Percentiles rank a stretch among this genome's conserved stretches.
Evolutionary conservation across 2,113 vertebrate genomes (phyloP).

Genomic region (Patagioenas fasciata): DNA sequence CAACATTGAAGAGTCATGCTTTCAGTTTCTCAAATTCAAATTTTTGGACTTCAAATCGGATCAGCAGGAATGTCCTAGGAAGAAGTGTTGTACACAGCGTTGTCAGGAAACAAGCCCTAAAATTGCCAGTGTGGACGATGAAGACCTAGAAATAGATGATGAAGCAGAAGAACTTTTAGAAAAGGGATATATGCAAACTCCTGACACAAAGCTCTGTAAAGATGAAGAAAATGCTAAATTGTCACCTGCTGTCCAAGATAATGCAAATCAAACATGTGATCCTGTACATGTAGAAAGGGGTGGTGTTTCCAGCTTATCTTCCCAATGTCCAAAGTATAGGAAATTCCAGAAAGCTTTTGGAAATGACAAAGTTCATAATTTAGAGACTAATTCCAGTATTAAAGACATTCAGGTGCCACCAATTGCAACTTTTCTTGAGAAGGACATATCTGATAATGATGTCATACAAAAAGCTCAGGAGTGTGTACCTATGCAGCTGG

Average conservation of each 20-base stretch:
- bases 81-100: conserved; percentile 76
- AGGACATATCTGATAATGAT: conserved; percentile 64
- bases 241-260: conserved; percentile 45
- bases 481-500: conserved; percentile 55
- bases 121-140: conserved; percentile 31
- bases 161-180: conserved; percentile 68
- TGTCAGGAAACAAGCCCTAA: conserved; percentile 72
- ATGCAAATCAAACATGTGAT: conserved; percentile 58
- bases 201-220: conserved; percentile 53
- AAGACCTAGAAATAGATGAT: conserved; percentile 57
- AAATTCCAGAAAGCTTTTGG: conserved; percentile 81
- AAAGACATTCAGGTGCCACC: conserved; percentile 71
- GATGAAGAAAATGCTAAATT: conserved; percentile 64
- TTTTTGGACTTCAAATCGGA: conserved; percentile 77
- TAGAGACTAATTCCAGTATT: conserved; percentile 77
- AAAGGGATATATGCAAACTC: conserved; percentile 49
- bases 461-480: conserved; percentile 68
- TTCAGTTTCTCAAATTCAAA: conserved; percentile 92
- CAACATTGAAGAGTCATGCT: conserved; percentile 92
- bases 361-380: conserved; percentile 79
- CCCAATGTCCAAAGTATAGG: conserved; percentile 80
- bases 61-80: conserved; percentile 67
- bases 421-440: conserved; percentile 72
- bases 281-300: conserved; percentile 64
- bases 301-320: conserved; percentile 60